Percentiles rank a stretch among this genome's conserved stretches.
phyloP scores from a whole-genome alignment of 1,140 invertebrate genomes.

The Cyclina sinensis region DNA sequence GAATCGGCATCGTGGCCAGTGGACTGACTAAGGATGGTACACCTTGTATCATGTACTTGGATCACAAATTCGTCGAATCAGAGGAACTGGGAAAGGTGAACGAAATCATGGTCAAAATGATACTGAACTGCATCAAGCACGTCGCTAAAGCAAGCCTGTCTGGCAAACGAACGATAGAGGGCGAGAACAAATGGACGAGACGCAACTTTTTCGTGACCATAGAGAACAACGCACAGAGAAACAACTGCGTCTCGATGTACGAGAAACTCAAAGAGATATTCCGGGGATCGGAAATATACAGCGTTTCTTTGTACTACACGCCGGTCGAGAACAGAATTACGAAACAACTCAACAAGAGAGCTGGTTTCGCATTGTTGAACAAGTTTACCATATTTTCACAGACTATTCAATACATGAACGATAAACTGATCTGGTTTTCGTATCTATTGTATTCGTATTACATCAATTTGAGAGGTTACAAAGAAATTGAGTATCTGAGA shows the following conservation, averaged over 20 bases:
- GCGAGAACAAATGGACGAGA: not conserved
- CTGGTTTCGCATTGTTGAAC: constrained; percentile 6
- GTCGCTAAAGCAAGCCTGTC: not conserved
- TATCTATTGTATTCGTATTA: not conserved
- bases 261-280: constrained; percentile 20
- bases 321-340: not conserved
- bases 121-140: not conserved
- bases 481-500: constrained; percentile 35
- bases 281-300: not conserved
- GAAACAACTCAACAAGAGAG: not conserved
- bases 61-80: constrained; percentile 12
- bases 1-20: not conserved
- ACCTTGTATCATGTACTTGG: not conserved
- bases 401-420: not conserved
- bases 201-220: not conserved
- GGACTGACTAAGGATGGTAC: not conserved
- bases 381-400: constrained; percentile 23
- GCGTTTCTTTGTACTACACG: not conserved
- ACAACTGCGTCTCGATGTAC: not conserved
- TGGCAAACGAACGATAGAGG: not conserved
- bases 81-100: constrained; percentile 28
- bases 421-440: constrained; percentile 33
- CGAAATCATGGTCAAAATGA: constrained; percentile 29
- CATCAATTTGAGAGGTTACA: not conserved
- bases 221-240: constrained; percentile 21